Evolutionary conservation across 2,888 invertebrate genomes (phyloP), one percentile per base, ranked within the genome.

Genomic region (Meliscaeva auricollis): DNA sequence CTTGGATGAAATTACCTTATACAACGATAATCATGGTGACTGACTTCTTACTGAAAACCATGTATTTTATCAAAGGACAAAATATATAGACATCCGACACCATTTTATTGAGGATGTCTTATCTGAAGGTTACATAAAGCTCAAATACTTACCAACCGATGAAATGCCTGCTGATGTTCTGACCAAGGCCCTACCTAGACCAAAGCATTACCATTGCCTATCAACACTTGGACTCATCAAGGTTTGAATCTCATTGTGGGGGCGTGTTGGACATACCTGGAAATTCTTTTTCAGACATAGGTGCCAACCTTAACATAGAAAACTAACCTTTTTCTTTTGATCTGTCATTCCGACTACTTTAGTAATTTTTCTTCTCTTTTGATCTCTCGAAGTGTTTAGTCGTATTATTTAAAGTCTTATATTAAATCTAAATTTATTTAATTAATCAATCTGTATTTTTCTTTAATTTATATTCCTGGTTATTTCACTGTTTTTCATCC

Each of bases 151-250:
- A 44, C 32, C 41, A 4, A 54, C 69, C 1, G 54, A 69, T 13
- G 56, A 54, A 44, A 56, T 56, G 70, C 44, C 70, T 46, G 35
- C 46, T 1, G 46, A 70, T 35, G 56, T 70, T n/a, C 20, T 70
- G 0, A 70, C 70, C n/a, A 69, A 69, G 44, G 69, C 44, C 6
- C 46, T 69, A 17, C 11, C 38, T 52, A 52, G 52, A 6, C 69
- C 69, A 17, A 69, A 54, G 54, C 54, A 88, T 64, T 68, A 69
- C 54, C 9, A 85, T 73, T 70, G 74, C 44, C 84, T 84, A 87
- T 66, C 72, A 44, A 44, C 20, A 17, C 26, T 75, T 76, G 66
- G 72, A 84, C 13, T 66, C 20, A 46, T 77, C 56, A 3, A 69
- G 50, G 46, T 46, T 17, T 46, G 17, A 46, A 17, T 17, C 1